These are phyloP conservation scores for Ferdinandea cuprea DNA, from an alignment of 2,888 invertebrate species.

Conservation along the genomic window DNA sequence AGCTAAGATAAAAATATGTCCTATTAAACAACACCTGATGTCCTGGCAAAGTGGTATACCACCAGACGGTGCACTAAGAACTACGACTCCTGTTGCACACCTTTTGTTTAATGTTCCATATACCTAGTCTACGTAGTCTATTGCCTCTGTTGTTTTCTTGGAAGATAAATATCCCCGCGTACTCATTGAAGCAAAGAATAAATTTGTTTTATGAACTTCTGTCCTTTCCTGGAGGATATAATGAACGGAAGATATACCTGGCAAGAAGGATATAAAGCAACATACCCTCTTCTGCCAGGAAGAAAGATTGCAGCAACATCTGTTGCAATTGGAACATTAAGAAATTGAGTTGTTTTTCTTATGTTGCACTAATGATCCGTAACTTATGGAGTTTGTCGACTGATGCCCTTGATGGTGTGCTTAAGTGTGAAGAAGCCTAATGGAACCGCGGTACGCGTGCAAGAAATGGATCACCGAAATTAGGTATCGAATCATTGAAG, in stretches of 20 bases:
- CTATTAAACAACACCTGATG: constrained; percentile 50
- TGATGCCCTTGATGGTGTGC: constrained; percentile 26
- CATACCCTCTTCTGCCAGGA: constrained; percentile 1
- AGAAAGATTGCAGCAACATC: constrained; percentile 66
- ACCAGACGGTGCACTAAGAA: constrained; percentile 60
- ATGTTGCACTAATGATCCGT: constrained; percentile 71
- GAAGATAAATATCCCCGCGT: constrained; percentile 61
- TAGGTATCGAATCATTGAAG: constrained; percentile 52
- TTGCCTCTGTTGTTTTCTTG: constrained; percentile 20
- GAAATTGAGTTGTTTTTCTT: constrained; percentile 73
- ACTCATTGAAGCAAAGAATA: constrained; percentile 57
- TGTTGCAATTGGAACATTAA: constrained; percentile 54
- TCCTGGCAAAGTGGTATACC: constrained; percentile 22
- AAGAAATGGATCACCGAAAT: constrained; percentile 68
- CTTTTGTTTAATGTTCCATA: constrained; percentile 51
- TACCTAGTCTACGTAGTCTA: too few relatives aligned
- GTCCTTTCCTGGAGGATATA: not conserved
- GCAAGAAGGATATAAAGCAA: too few relatives aligned
- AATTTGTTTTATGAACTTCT: constrained; percentile 47
- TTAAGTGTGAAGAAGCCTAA: constrained; percentile 69
- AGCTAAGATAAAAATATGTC: constrained; percentile 50
- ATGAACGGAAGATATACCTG: not conserved
- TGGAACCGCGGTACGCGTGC: constrained; percentile 62
- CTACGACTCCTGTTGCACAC: constrained; percentile 35
- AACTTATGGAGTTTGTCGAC: constrained; percentile 68